A percentile compares a stretch with the other conserved stretches of the same genome.
phyloP scores from a whole-genome alignment of 2,113 vertebrate species.

The Neotoma lepida region DNA sequence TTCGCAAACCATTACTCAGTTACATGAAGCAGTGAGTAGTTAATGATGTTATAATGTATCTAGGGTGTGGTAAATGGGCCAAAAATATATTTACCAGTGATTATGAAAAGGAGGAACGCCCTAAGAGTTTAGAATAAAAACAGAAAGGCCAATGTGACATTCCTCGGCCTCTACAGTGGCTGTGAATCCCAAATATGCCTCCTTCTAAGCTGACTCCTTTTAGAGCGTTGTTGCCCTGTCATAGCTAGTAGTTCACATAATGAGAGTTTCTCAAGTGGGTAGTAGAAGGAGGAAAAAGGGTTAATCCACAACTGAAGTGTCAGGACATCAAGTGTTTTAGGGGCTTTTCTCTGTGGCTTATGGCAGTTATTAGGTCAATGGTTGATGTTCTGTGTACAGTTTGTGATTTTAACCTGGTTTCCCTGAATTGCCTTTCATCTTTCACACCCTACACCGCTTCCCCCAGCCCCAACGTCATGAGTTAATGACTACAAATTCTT shows the following conservation, averaged over 20 bases:
- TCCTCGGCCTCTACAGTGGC: background rate
- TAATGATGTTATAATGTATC: slow-evolving; percentile 32
- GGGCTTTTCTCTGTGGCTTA: background rate
- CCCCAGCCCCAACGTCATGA: background rate
- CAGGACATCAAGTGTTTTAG: background rate
- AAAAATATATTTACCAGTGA: slow-evolving; percentile 51
- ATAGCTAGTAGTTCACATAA: background rate
- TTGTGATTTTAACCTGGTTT: background rate
- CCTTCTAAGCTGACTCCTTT: background rate
- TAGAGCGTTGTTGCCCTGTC: background rate
- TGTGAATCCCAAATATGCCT: background rate
- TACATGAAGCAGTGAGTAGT: background rate
- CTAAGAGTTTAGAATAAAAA: slow-evolving; percentile 45
- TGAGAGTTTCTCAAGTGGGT: background rate
- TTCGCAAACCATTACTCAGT: slow-evolving; percentile 51
- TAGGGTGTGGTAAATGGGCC: slow-evolving; percentile 27
- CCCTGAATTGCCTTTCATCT: background rate
- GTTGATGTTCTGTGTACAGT: background rate
- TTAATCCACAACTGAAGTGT: background rate
- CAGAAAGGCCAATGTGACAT: background rate
- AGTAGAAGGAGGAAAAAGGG: background rate
- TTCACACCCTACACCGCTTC: background rate
- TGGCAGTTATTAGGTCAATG: background rate
- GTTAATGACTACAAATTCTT: background rate
- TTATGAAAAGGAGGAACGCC: slow-evolving; percentile 21